Evolutionary conservation across 2,888 invertebrate genomes (phyloP), one percentile per base, ranked within the genome.

Genomic region (Hedya salicella): DNA sequence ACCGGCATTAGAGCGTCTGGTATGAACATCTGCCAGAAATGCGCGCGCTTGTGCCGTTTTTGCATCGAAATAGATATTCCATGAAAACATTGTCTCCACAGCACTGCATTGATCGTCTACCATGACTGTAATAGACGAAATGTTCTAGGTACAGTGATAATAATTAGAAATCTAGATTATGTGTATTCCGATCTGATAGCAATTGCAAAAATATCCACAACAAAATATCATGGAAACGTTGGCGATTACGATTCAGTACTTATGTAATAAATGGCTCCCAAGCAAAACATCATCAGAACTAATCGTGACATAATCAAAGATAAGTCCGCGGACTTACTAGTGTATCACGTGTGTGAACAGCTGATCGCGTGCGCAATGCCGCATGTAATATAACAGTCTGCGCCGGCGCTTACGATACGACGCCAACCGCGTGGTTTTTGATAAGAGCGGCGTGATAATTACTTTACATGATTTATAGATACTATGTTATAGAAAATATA

Each of bases 301-400:
- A 14, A 42, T 16, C 39, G 1, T 6, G 3, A 3, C 14, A 19
- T n/a, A 25, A 32, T 0, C 14, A 32, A 25, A 54, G 66, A 66
- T 11, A 25, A 48, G 42, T 49, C 61, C 32, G 60, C 44, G 19
- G 60, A 66, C 25, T 11, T 4, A 13, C 25, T n/a, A 32, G 8
- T n/a, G 19, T 21, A 78, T 79, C 74, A 71, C 77, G 76, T 79
- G 78, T 68, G 75, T 70, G 76, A 79, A 81, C 86, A 86, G 83
- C 81, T 81, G 85, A 79, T 78, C 75, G 80, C 77, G 78, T 83
- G 83, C 84, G 83, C 74, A 74, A n/a, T n/a, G n/a, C 75, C 71
- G 76, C 83, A 84, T 87, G 86, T 80, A 81, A 79, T 76, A 69
- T 75, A 80, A 79, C 78, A 73, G 76, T 77, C 73, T 75, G 68